Base-by-base conservation (phyloP, 2,113 vertebrate genomes). In the Dasyprocta punctata region DNA sequence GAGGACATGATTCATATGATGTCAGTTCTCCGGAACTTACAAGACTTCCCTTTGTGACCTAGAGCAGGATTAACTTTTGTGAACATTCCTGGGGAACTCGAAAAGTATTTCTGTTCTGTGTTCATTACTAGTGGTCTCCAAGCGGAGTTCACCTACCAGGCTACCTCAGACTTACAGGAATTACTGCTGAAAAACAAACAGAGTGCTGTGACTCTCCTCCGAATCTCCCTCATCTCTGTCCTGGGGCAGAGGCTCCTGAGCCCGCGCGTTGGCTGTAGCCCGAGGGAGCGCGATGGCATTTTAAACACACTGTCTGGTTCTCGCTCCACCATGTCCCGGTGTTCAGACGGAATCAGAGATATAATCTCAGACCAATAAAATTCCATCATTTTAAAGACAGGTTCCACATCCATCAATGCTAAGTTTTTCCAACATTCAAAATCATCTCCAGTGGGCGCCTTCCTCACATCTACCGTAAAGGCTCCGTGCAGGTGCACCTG, bases 161-260 rank as follows among this genome's bases (percentile, higher is more conserved):
- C 41, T 8, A 13, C 26, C 60, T 36, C 24, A 88, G 26, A n/a
- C 4, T 47, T 54, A 38, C 0, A 44, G 56, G 77, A 73, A 67
- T 73, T 24, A 88, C 58, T 82, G 24, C 22, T 90, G 80, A 67
- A 41, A 94, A 96, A 92, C 19, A 94, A 95, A 94, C 19, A 94
- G 61, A 61, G 7, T 36, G 41, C 36, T 49, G 36, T 26, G 22
- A 17, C 17, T 63, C 41, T 90, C 73, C 44, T 16, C 65, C 73
- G 44, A 11, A 82, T 54, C 71, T 7, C 38, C 81, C 5, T 1
- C 24, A 56, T 60, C 60, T 47, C 13, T 33, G 24, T 28, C 67
- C 54, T 73, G 56, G 12, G 67, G 16, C 36, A 83, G 8, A 92
- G 47, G 83, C 33, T 49, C 60, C 54, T 7, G 1, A 56, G 14